Conservation (phyloP, 2,797 vertebrate species). For the Sarcoramphus papa region DNA sequence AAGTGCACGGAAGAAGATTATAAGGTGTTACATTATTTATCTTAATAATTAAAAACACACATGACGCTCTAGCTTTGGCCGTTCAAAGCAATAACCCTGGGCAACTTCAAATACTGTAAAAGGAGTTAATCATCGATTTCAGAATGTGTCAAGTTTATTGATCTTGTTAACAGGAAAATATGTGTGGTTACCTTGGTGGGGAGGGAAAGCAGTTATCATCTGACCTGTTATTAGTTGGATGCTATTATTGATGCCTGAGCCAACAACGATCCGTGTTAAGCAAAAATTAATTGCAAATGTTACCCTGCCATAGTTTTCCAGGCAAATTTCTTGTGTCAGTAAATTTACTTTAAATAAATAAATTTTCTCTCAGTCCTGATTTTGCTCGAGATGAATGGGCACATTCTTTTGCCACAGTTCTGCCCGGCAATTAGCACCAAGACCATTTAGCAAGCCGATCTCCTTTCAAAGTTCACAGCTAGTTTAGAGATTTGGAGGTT, state of each 20-base stretch:
- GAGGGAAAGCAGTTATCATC: constrained; percentile 33
- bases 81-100: constrained; percentile 38
- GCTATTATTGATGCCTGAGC: not conserved
- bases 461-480: not conserved
- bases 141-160: constrained; percentile 77
- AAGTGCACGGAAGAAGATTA: constrained; percentile 51
- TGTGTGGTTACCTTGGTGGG: constrained; percentile 53
- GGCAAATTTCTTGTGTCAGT: not conserved
- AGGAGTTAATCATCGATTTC: constrained; percentile 69
- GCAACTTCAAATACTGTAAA: constrained; percentile 62
- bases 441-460: not conserved
- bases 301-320: not conserved
- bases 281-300: not conserved
- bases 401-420: not conserved
- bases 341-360: not conserved
- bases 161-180: constrained; percentile 73
- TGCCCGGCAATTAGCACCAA: not conserved
- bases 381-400: not conserved
- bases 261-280: not conserved
- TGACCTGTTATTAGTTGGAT: not conserved
- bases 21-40: constrained; percentile 71
- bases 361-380: not conserved
- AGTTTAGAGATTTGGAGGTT: not conserved
- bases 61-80: not conserved
- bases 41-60: constrained; percentile 71